Percentiles rank a stretch among this genome's conserved stretches.
Conservation (phyloP, 1,140 invertebrate genomes). For the Hestina assimilis region DNA sequence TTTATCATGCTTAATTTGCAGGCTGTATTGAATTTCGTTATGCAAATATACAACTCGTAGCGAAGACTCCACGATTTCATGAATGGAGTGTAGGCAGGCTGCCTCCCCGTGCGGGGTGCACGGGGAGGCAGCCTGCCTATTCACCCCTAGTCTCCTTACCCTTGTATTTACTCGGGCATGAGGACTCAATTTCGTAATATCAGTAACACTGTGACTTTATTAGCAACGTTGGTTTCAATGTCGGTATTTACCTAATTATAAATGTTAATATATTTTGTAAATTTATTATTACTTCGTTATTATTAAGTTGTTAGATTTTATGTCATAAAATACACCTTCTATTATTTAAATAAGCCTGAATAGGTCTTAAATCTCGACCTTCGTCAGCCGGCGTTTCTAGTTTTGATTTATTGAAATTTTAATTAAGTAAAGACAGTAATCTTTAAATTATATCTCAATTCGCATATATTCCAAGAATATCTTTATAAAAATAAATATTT, state of each 20-base stretch:
- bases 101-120: not conserved
- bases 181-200: conserved; percentile 18
- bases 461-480: too few relatives aligned
- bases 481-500: too few relatives aligned
- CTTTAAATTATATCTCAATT: too few relatives aligned
- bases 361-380: too few relatives aligned
- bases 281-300: not conserved
- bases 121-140: conserved; percentile 1
- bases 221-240: not conserved
- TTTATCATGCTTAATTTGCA: conserved; percentile 33
- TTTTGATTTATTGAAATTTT: too few relatives aligned
- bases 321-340: too few relatives aligned
- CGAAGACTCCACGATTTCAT: conserved; percentile 32
- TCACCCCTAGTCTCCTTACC: not conserved
- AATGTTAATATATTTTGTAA: not conserved
- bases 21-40: conserved; percentile 45
- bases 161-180: not conserved
- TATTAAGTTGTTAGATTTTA: too few relatives aligned
- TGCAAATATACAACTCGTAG: conserved; percentile 44
- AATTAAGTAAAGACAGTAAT: too few relatives aligned
- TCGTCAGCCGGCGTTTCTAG: too few relatives aligned
- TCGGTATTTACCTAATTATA: not conserved
- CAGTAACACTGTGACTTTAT: conserved; percentile 7
- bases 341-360: too few relatives aligned
- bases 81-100: conserved; percentile 31